Conservation (phyloP, 2,113 vertebrate species). For the Pelodiscus sinensis region DNA sequence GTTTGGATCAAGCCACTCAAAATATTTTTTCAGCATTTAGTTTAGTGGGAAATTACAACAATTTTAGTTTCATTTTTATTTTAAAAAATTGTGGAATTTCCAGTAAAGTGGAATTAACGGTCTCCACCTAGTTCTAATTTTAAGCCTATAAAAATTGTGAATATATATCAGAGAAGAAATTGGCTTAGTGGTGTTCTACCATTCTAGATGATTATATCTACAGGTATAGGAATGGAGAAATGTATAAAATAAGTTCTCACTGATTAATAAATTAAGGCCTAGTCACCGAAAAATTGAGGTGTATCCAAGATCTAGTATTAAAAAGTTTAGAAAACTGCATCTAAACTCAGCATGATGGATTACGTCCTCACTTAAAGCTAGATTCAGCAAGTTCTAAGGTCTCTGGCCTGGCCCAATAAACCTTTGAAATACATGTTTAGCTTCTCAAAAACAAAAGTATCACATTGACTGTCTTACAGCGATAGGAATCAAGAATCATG, state of each 20-base stretch:
- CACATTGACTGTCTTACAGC: accelerated
- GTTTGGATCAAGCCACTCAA: not conserved
- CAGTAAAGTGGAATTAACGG: accelerated
- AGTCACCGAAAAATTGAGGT: too few relatives aligned
- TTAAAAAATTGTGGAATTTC: accelerated
- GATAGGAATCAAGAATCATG: accelerated
- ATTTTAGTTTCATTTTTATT: not conserved
- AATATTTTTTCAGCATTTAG: too few relatives aligned
- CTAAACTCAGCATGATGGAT: not conserved
- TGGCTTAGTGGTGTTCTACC: not conserved
- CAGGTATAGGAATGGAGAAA: not conserved
- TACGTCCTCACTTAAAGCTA: not conserved
- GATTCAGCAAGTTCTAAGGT: not conserved
- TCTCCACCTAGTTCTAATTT: not conserved
- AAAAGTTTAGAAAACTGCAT: not conserved
- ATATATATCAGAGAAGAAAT: not conserved
- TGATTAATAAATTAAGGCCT: not conserved
- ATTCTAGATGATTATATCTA: not conserved
- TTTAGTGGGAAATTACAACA: not conserved
- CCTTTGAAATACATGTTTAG: not conserved
- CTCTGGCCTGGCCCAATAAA: not conserved
- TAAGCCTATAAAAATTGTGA: not conserved
- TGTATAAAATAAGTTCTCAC: not conserved
- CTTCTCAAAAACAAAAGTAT: not conserved
- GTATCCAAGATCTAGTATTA: not conserved